Conservation (phyloP, 2,797 vertebrate species). For the Meda fulgida region DNA sequence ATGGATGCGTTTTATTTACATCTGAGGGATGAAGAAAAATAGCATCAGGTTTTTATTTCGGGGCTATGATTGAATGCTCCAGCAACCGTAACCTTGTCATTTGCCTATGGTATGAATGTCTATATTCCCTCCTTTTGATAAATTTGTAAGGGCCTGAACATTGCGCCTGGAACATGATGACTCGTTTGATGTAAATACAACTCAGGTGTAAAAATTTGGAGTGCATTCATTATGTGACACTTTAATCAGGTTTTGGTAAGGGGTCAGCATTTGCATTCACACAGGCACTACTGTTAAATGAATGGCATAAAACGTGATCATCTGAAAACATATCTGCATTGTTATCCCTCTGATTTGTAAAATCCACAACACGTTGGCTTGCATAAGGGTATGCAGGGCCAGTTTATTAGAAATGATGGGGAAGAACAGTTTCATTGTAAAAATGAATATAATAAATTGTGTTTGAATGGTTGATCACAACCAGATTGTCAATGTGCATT, state of each 20-base stretch:
- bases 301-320: not conserved
- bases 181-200: constrained; percentile 64
- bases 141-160: constrained; percentile 43
- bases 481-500: constrained; percentile 40
- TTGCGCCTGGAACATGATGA: constrained; percentile 53
- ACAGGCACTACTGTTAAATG: constrained; percentile 12
- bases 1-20: constrained; percentile 72
- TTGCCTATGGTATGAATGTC: constrained; percentile 49
- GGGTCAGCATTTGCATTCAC: constrained; percentile 33
- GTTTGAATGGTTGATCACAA: constrained; percentile 24
- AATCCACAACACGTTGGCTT: constrained; percentile 10
- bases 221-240: constrained; percentile 24
- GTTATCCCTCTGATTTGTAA: constrained; percentile 21
- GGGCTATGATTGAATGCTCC: constrained; percentile 63
- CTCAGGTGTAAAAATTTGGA: constrained; percentile 41
- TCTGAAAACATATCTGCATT: constrained; percentile 8
- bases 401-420: constrained; percentile 39
- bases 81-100: constrained; percentile 60
- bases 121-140: constrained; percentile 53
- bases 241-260: constrained; percentile 27
- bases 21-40: constrained; percentile 70
- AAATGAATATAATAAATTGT: constrained; percentile 8
- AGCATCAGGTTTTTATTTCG: constrained; percentile 60
- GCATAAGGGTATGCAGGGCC: not conserved
- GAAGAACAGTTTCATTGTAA: constrained; percentile 23